Base-by-base conservation (phyloP, 2,888 invertebrate species). In the Caradrina kadenii region DNA sequence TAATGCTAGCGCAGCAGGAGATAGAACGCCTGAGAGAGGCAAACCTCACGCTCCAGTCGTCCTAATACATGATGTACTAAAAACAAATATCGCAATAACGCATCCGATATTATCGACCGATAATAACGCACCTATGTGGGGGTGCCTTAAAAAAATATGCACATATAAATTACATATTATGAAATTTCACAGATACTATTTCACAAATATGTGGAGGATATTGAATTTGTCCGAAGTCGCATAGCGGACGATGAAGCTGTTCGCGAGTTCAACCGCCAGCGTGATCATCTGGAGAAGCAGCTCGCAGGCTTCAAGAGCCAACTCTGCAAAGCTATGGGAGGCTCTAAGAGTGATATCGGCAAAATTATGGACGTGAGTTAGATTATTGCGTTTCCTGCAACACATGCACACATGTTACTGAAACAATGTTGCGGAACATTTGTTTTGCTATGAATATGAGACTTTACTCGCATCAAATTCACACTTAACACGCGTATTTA, bases 201-300 rank as follows among this genome's bases (percentile, higher is more conserved):
- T 86, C 97, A 97, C 82, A 97, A 97, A 83, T 98, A 98, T 88
- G 97, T 97, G 66, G 97, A 97, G 62, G 97, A 97, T 80, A 96
- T 97, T 61, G 97, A 97, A 82, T 97, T 98, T 69, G 96, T 97
- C 63, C 96, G 97, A 2, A 96, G 96, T 61, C 97, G 97, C 31
- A 94, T 96, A 11, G 97, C 97, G 7, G 98, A 98, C 75, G 96
- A 96, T n/a, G 97, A 97, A 79, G 97, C 97, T 0, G 97, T 97
- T 26, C 96, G 96, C 26, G 98, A 98, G 91, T 97, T 98, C 86
- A 96, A 97, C 80, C 96, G 98, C 0, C 99, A 99, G 88, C 96
- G 98, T 49, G 97, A 98, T 77, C 98, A 98, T 88, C 96, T 99
- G 42, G 99, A 99, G 85, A 96, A 96, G 76, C 96, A 96, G 80